Evolutionary conservation across 2,888 invertebrate species (phyloP), one percentile per base, ranked within the genome.

Genomic region (Ceriagrion tenellum): DNA sequence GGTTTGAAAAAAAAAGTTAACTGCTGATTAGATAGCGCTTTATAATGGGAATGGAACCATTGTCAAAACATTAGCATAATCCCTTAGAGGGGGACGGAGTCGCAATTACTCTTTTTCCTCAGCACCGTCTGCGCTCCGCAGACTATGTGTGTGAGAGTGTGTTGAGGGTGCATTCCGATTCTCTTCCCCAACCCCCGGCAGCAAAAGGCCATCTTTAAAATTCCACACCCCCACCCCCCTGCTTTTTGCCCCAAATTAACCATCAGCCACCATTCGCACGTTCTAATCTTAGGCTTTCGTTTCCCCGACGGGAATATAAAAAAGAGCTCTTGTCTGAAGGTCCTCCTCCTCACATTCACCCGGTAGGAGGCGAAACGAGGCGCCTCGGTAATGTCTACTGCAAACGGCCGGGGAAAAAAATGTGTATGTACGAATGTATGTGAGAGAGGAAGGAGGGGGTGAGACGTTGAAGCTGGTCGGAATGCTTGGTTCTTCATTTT

Each of bases 1-100:
- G 1, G 69, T 8, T 26, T 23, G n/a, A n/a, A 69, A 26, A 69
- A 26, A 47, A 47, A 47, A 47, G 47, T 47, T 69, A 69, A 69
- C 69, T 69, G 69, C 69, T 69, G 69, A 69, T 69, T 69, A n/a
- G 69, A 69, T 69, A 6, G 69, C 69, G n/a, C 69, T 69, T 69
- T 69, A 69, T 69, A n/a, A n/a, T 4, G 69, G n/a, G 69, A 69
- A 69, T 69, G 69, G n/a, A 26, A 69, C 69, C 69, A 23, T 10
- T 26, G 69, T 69, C 10, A 69, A 69, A 69, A 69, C 69, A 69
- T 69, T 69, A 26, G 69, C 69, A 69, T 69, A 69, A 69, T 69
- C 69, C 69, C 26, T n/a, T 6, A 47, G 47, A 2, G 8, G 26
- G 26, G n/a, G 69, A 26, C 26, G 69, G 26, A 0, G 4, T 8